Evolutionary conservation across 2,888 invertebrate genomes (phyloP), one percentile per base, ranked within the genome.

Genomic region (Cylindroiulus punctatus): DNA sequence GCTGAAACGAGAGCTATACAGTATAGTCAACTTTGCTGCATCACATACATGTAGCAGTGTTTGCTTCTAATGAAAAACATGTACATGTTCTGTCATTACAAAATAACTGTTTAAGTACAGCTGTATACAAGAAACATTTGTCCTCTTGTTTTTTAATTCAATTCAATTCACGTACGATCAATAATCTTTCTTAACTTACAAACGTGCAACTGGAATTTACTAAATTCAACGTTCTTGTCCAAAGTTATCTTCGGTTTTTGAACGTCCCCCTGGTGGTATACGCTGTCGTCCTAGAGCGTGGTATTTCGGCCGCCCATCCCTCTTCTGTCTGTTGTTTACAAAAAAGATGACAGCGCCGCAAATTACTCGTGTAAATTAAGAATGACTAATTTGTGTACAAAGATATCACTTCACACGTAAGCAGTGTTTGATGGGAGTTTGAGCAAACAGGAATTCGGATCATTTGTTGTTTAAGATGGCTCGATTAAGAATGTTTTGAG

Each of bases 321-420:
- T 52, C 52, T 52, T 52, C 52, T 3, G n/a, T n/a, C 52, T n/a
- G 52, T 52, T 52, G 52, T 52, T 52, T 52, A 52, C 52, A 52
- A 52, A 52, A 52, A 52, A 52, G 52, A 52, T 52, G 52, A 52
- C 52, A 52, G 52, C 52, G 52, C 52, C 52, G n/a, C 52, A 52
- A 52, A 52, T 52, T 52, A 52, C 52, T 52, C 52, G 14, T 52
- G 52, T 52, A 52, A 52, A 52, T 52, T 52, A 52, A 52, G 52
- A 52, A 52, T 52, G 52, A 52, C 52, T 52, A 52, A 52, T 52
- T 52, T 52, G 52, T 52, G 52, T 52, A 52, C 52, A n/a, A n/a
- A 52, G 52, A 52, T 52, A 52, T 52, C 52, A 52, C 52, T 52
- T 52, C 52, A n/a, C 52, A 52, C 52, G 19, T 52, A n/a, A 52